phyloP scores from a whole-genome alignment of 2,797 vertebrate genomes.

The Fundulus diaphanus region DNA sequence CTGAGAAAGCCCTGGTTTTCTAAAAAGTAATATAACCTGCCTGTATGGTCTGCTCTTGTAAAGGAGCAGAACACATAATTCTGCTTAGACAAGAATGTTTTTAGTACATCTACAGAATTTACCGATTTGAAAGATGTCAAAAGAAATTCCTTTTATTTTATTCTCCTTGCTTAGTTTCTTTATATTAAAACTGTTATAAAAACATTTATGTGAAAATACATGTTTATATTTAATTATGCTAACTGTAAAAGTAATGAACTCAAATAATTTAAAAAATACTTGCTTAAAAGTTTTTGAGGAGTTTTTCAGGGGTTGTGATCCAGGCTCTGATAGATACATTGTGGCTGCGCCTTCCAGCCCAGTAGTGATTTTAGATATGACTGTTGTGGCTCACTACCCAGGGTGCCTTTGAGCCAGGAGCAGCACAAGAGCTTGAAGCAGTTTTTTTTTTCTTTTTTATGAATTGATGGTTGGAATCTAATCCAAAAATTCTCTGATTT shows the following conservation, averaged over 20 bases:
- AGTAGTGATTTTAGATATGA: neutral
- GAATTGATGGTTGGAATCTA: no score
- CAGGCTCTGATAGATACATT: neutral
- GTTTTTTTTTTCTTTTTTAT: no score
- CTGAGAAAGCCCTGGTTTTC: slow-evolving; percentile 50
- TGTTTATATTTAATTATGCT: neutral
- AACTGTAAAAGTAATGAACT: slow-evolving; percentile 6
- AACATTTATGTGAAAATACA: neutral
- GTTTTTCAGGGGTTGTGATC: neutral
- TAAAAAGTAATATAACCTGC: slow-evolving; percentile 59
- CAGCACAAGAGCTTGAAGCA: neutral
- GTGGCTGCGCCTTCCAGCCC: neutral
- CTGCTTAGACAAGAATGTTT: slow-evolving; percentile 7
- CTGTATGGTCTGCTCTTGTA: slow-evolving; percentile 7
- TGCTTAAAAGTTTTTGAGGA: neutral
- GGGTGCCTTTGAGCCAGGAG: neutral
- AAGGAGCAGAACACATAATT: slow-evolving; percentile 13
- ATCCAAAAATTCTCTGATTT: no score
- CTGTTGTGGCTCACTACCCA: neutral
- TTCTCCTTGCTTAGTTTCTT: neutral
- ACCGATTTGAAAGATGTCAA: neutral
- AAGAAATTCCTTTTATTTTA: neutral
- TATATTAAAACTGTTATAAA: neutral
- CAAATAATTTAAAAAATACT: neutral
- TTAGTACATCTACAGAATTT: neutral